Evolutionary conservation across 2,797 vertebrate species (phyloP), one percentile per base, ranked within the genome.

Genomic region (Numenius phaeopus): DNA sequence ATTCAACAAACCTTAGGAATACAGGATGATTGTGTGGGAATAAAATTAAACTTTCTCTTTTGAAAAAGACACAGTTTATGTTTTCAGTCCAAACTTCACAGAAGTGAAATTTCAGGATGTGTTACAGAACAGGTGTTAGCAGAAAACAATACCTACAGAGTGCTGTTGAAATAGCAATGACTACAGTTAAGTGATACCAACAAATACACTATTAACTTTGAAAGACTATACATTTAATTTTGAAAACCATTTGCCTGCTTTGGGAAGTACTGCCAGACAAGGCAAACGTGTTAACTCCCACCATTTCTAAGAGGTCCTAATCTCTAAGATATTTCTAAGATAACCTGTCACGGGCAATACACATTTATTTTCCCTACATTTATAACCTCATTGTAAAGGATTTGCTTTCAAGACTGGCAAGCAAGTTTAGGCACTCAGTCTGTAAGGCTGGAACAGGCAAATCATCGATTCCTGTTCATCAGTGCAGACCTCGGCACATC

Each of bases 401-500:
- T 54, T 42, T 58, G 11, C 5, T 76, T 78, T 44, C 40, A 30
- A n/a, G 58, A 50, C 17, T 4, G 40, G 18, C 3, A 2, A 77
- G 40, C 42, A 44, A 30, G 34, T 19, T 39, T 7, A 26, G 30
- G 37, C 44, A 34, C 21, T 30, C 7, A 1, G 23, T 3, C 20
- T 49, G 67, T 4, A 23, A 64, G 69, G 55, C 50, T 13, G 46
- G 29, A 47, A 32, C 34, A 16, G 34, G 34, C 26, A 46, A 26
- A 23, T 3, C 24, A 0, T 14, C 11, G 24, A 46, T 10, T 21
- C 8, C 19, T 29, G 64, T 4, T 14, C 27, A 27, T 3, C 16
- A 2, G 12, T 2, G 21, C 19, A n/a, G 46, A 19, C 9, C 14
- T 20, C 15, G 1, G 39, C 5, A 2, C 2, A 2, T 6, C 7